Conservation (phyloP, 2,888 invertebrate species). For the Acanthosoma haemorrhoidale region DNA sequence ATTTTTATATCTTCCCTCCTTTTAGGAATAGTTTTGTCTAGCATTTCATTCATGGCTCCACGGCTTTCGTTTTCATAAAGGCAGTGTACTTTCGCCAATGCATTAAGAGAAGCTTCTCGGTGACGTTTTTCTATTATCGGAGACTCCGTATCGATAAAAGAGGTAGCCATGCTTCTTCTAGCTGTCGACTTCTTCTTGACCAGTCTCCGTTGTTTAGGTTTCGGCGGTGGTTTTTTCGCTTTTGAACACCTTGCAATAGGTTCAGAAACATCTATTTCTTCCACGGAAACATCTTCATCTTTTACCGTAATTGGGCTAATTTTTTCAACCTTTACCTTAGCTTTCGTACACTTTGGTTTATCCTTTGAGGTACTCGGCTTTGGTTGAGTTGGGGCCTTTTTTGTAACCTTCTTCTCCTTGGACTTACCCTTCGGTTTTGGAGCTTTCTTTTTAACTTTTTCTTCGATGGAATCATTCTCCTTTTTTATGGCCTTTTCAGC, state of each 20-base stretch:
- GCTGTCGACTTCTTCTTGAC: constrained; percentile 39
- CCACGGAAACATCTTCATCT: constrained; percentile 22
- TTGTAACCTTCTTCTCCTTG: constrained; percentile 9
- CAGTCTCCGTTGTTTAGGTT: constrained; percentile 27
- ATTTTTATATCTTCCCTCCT: constrained; percentile 33
- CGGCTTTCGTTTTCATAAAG: constrained; percentile 74
- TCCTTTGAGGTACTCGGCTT: constrained; percentile 9
- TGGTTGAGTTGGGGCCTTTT: constrained; percentile 14
- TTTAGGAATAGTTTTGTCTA: constrained; percentile 33
- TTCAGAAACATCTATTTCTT: background rate
- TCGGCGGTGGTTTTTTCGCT: background rate
- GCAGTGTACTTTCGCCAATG: constrained; percentile 83
- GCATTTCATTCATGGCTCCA: constrained; percentile 40
- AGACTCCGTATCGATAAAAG: constrained; percentile 33
- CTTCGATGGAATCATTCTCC: constrained; percentile 21
- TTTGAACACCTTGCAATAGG: background rate
- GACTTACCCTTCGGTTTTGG: background rate
- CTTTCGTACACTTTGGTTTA: background rate
- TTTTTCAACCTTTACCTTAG: background rate
- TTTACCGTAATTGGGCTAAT: constrained; percentile 29
- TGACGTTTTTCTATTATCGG: constrained; percentile 68
- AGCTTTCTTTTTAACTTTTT: constrained; percentile 1
- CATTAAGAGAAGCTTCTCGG: constrained; percentile 82
- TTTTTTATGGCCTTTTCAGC: constrained; percentile 20
- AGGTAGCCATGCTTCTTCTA: background rate